Evolutionary conservation across 2,797 vertebrate species (phyloP).

Genomic region (Acanthiza pusilla): DNA sequence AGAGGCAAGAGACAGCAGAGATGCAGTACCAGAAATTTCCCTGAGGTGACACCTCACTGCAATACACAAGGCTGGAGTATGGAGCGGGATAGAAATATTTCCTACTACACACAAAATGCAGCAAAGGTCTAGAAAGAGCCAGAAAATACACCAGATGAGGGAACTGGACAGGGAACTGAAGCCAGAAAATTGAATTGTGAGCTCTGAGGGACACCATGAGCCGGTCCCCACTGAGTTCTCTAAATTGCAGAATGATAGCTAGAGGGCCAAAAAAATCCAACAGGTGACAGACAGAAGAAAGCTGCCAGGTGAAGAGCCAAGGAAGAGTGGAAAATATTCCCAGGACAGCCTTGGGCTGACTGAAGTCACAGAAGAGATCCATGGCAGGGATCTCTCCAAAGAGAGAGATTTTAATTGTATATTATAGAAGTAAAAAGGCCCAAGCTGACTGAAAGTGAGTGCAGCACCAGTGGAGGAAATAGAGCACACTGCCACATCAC

Average conservation of each 20-base stretch:
- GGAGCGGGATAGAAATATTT: background rate
- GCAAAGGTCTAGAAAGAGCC: background rate
- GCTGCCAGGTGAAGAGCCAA: background rate
- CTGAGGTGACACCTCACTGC: background rate
- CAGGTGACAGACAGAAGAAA: background rate
- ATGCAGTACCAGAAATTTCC: background rate
- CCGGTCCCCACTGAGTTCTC: background rate
- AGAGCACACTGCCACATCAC: background rate
- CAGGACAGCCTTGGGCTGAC: background rate
- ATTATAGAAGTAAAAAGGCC: background rate
- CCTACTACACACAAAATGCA: background rate
- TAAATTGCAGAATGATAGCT: background rate
- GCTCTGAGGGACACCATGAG: background rate
- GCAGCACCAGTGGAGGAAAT: background rate
- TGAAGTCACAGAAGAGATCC: background rate
- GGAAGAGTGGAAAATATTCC: background rate
- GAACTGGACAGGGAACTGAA: background rate
- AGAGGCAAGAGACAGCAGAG: background rate
- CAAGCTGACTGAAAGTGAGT: accelerated
- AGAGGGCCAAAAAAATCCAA: background rate
- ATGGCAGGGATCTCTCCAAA: background rate
- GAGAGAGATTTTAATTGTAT: background rate
- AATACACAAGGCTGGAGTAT: background rate
- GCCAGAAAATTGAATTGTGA: background rate
- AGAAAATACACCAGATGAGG: background rate